phyloP scores from a whole-genome alignment of 2,797 vertebrate genomes.

The Ara ararauna region DNA sequence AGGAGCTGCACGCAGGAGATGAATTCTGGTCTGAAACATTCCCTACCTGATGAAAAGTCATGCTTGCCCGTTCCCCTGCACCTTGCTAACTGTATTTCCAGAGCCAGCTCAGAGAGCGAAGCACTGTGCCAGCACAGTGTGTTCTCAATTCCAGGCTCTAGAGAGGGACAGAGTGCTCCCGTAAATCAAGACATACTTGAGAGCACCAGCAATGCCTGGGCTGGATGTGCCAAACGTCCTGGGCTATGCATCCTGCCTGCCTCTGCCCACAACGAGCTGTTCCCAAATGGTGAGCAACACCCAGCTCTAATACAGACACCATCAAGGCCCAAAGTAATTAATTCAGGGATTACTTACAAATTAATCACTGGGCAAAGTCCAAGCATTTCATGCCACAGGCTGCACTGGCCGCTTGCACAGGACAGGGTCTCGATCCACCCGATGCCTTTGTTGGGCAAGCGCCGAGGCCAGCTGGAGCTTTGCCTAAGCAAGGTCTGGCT shows the following conservation, averaged over 20 bases:
- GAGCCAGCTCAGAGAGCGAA: neutral
- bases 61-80: neutral
- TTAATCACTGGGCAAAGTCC: neutral
- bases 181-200: neutral
- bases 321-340: neutral
- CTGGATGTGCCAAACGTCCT: neutral
- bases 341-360: neutral
- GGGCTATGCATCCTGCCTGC: neutral
- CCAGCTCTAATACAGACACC: neutral
- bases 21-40: conserved; percentile 32
- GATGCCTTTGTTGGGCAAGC: neutral
- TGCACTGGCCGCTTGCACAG: neutral
- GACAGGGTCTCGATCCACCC: fast-evolving
- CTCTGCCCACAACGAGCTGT: fast-evolving
- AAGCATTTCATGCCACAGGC: neutral
- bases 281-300: neutral
- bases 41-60: neutral
- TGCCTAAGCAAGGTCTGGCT: neutral
- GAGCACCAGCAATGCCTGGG: neutral
- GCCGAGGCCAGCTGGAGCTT: neutral
- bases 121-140: neutral
- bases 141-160: neutral
- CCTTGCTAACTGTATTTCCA: neutral
- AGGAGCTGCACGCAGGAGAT: neutral
- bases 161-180: neutral